These are phyloP conservation scores for Epinephelus awoara DNA, from an alignment of 2,797 vertebrate genomes.

Conservation along the genomic window DNA sequence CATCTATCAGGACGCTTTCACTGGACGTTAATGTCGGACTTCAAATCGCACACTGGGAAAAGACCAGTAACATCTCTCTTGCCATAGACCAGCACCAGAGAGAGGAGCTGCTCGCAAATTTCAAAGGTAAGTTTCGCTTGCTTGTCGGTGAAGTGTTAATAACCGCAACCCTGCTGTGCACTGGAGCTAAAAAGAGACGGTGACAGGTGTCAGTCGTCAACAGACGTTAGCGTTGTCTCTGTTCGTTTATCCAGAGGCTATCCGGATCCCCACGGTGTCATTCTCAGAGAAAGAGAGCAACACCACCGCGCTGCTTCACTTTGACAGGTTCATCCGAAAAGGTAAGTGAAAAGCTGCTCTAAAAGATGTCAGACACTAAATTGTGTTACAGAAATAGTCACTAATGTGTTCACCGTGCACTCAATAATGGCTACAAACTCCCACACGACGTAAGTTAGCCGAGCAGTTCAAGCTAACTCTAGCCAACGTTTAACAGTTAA, in stretches of 20 bases:
- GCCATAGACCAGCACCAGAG: constrained; percentile 73
- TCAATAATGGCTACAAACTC: too few species aligned
- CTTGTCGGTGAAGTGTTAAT: background rate
- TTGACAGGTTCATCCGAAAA: constrained; percentile 87
- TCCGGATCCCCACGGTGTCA: constrained; percentile 94
- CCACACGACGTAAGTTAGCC: background rate
- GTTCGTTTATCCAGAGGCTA: constrained; percentile 84
- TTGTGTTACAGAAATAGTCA: too few species aligned
- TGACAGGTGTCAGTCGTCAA: background rate
- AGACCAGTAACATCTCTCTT: constrained; percentile 66
- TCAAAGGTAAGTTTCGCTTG: constrained; percentile 85
- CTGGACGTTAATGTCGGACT: constrained; percentile 83
- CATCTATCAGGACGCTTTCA: constrained; percentile 77
- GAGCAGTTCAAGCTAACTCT: background rate
- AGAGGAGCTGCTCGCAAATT: constrained; percentile 78
- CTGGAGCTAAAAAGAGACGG: fast-evolving
- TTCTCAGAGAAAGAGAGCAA: constrained; percentile 83
- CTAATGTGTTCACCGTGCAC: background rate
- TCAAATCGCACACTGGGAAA: constrained; percentile 82
- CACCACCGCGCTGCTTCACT: constrained; percentile 88
- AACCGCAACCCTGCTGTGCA: too few species aligned
- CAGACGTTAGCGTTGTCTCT: background rate
- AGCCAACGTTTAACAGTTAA: background rate
- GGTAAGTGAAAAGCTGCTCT: constrained; percentile 74
- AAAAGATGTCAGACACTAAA: fast-evolving